phyloP scores from a whole-genome alignment of 2,888 invertebrate genomes.

The Dasysyrphus tricinctus region DNA sequence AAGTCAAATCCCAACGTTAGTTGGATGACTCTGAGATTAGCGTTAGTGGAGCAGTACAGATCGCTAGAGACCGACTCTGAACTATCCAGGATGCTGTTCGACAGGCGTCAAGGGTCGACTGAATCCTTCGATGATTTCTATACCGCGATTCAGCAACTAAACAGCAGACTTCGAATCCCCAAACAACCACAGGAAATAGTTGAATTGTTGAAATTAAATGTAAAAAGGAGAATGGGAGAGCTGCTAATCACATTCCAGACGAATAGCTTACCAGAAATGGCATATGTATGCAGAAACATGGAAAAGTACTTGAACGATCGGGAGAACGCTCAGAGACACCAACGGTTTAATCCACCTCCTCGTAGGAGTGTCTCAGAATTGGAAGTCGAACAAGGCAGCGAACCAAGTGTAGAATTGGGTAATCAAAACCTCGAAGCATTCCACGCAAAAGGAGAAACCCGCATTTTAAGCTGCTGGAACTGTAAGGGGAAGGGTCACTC shows the following conservation, averaged over 20 bases:
- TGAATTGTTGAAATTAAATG: not conserved
- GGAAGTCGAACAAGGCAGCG: not conserved
- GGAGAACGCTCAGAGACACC: fast-evolving
- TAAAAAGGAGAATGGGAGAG: too few relatives aligned
- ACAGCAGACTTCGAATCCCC: not conserved
- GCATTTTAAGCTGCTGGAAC: too few relatives aligned
- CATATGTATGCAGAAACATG: not conserved
- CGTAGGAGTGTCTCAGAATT: not conserved
- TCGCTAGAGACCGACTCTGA: too few relatives aligned
- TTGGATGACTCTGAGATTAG: too few relatives aligned
- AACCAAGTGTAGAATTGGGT: not conserved
- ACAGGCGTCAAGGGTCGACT: too few relatives aligned
- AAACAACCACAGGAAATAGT: not conserved
- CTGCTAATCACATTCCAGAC: too few relatives aligned
- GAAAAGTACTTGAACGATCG: not conserved
- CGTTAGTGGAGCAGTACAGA: too few relatives aligned
- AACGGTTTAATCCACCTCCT: not conserved
- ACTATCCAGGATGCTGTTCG: too few relatives aligned
- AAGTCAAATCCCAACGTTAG: too few relatives aligned
- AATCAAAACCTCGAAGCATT: too few relatives aligned
- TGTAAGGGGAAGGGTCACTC: too few relatives aligned
- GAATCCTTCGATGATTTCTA: not conserved
- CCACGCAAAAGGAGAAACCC: too few relatives aligned
- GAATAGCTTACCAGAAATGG: not conserved
- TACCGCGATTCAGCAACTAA: not conserved